These are phyloP conservation scores for Cygnus buccinator DNA, from an alignment of 2,113 vertebrate genomes.

Conservation along the genomic window DNA sequence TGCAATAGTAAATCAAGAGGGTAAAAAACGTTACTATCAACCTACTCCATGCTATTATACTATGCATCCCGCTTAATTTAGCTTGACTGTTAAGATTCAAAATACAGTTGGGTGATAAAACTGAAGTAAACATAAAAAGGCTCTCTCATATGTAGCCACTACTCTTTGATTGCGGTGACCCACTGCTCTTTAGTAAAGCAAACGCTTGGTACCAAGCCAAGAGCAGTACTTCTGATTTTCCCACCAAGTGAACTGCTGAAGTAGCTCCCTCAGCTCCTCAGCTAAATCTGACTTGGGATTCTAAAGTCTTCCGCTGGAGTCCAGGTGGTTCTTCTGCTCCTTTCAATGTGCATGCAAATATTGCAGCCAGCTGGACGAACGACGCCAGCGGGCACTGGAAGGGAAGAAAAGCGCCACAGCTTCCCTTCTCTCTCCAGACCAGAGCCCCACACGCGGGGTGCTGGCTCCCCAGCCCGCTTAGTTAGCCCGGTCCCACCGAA, in stretches of 20 bases:
- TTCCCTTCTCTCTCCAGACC: background rate
- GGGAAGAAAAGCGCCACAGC: background rate
- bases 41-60: background rate
- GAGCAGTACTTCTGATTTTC: constrained; percentile 41
- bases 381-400: background rate
- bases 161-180: background rate
- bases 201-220: constrained; percentile 18
- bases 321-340: constrained; percentile 6
- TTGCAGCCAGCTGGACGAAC: background rate
- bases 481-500: background rate
- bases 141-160: background rate
- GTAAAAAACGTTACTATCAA: background rate
- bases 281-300: constrained; percentile 2
- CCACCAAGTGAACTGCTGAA: constrained; percentile 49
- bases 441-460: background rate
- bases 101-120: background rate
- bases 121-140: background rate
- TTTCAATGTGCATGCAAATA: background rate
- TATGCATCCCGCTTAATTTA: background rate
- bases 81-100: background rate
- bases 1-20: background rate
- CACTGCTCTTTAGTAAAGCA: background rate
- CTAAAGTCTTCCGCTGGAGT: background rate
- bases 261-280: constrained; percentile 17
- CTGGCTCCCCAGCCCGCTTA: background rate